Percentiles rank a stretch among this genome's conserved stretches.
These are phyloP conservation scores for Horisme vitalbata DNA, from an alignment of 2,888 invertebrate species.

Conservation along the genomic window DNA sequence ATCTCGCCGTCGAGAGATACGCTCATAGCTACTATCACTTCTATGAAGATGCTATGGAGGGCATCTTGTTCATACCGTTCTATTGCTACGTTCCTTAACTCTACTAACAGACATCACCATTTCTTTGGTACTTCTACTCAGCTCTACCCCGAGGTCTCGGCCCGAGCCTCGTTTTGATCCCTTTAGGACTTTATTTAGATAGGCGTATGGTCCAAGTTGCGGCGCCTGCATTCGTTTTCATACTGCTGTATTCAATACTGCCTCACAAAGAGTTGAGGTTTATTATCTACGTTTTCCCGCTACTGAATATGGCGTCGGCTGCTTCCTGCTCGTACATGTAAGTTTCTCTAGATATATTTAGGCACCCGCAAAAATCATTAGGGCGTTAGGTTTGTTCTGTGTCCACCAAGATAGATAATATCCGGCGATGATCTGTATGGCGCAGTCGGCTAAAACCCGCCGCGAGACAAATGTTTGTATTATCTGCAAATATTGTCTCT, in stretches of 20 bases:
- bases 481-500: too few relatives aligned
- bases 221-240: constrained; percentile 89
- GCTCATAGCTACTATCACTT: too few relatives aligned
- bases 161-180: constrained; percentile 90
- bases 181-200: constrained; percentile 89
- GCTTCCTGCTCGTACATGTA: constrained; percentile 94
- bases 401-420: too few relatives aligned
- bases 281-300: constrained; percentile 97
- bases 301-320: constrained; percentile 95
- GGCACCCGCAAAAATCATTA: too few relatives aligned
- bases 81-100: constrained; percentile 21
- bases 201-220: constrained; percentile 86
- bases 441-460: too few relatives aligned
- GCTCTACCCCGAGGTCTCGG: constrained; percentile 96
- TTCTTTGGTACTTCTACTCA: constrained; percentile 99
- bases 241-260: constrained; percentile 95
- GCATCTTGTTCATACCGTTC: too few relatives aligned
- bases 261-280: constrained; percentile 99
- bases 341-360: constrained; percentile 66
- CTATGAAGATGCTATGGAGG: too few relatives aligned
- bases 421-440: too few relatives aligned
- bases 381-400: too few relatives aligned
- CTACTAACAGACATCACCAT: constrained; percentile 91
- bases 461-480: too few relatives aligned
- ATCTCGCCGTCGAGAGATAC: too few relatives aligned